A percentile compares a stretch with the other conserved stretches of the same genome.
These are phyloP conservation scores for Meandrina meandrites DNA, from an alignment of 92 coral and sea anemone species.

Conservation along the genomic window DNA sequence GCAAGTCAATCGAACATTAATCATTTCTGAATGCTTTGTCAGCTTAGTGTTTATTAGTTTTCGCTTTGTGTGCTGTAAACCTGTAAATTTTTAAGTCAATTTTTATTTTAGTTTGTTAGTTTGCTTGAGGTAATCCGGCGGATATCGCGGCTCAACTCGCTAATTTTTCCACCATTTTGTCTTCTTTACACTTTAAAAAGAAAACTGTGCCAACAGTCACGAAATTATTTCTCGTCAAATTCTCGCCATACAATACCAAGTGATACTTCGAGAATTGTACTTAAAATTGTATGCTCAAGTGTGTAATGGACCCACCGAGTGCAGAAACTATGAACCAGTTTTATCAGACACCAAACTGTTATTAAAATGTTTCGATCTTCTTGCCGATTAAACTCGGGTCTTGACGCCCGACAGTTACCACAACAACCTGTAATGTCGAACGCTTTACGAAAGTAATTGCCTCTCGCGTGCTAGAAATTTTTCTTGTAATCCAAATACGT, in stretches of 20 bases:
- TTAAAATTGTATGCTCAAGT: conserved; percentile 29
- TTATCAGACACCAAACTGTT: conserved; percentile 16
- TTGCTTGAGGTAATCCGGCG: conserved; percentile 43
- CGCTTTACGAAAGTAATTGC: conserved; percentile 32
- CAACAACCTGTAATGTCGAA: neutral
- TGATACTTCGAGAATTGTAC: conserved; percentile 35
- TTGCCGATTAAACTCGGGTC: conserved; percentile 10
- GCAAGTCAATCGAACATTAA: conserved; percentile 43
- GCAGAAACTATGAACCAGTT: conserved; percentile 4
- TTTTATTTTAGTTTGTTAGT: conserved; percentile 28
- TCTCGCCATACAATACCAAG: conserved; percentile 14
- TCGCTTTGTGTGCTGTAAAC: conserved; percentile 49
- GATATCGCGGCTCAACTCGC: conserved; percentile 27
- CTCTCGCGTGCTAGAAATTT: conserved; percentile 10
- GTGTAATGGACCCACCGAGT: conserved; percentile 30
- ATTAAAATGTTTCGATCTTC: conserved; percentile 13
- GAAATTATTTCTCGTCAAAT: conserved; percentile 9
- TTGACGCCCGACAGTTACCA: neutral
- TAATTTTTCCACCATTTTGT: conserved; percentile 40
- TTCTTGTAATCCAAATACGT: conserved; percentile 20
- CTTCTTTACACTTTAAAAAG: neutral
- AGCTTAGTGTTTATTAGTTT: conserved; percentile 51
- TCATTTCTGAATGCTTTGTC: conserved; percentile 48
- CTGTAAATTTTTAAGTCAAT: conserved; percentile 42
- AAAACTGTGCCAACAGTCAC: conserved; percentile 1